Evolutionary conservation across 1,140 invertebrate genomes (phyloP).

Genomic region (Notospermus geniculatus): DNA sequence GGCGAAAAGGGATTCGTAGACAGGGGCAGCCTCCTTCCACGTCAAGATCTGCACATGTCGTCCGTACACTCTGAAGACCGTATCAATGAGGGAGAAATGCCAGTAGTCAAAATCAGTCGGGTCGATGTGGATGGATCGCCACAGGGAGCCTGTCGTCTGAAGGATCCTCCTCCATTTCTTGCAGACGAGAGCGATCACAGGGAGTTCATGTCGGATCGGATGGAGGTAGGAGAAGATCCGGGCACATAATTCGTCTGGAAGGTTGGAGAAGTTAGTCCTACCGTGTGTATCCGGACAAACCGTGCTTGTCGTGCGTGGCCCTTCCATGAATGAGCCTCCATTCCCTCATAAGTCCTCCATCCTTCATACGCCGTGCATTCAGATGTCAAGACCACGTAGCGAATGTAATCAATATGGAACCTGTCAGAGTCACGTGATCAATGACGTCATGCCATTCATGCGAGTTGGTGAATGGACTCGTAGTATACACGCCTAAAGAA

Average conservation of each 20-base stretch:
- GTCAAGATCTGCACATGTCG: slow-evolving; percentile 39
- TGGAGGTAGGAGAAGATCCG: slow-evolving; percentile 40
- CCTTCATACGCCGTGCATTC: too few species aligned
- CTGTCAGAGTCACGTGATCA: too few species aligned
- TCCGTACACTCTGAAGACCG: slow-evolving; percentile 41
- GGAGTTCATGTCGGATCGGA: slow-evolving; percentile 37
- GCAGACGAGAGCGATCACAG: slow-evolving; percentile 36
- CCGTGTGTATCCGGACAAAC: too few species aligned
- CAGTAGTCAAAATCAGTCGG: slow-evolving; percentile 30
- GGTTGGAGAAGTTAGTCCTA: too few species aligned
- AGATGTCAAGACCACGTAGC: too few species aligned
- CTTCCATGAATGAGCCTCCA: too few species aligned
- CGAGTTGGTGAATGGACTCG: too few species aligned
- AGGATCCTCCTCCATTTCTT: slow-evolving; percentile 39
- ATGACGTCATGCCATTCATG: too few species aligned
- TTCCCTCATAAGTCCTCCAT: too few species aligned
- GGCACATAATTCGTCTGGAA: slow-evolving; percentile 36
- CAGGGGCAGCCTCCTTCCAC: slow-evolving; percentile 41
- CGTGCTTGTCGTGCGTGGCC: too few species aligned
- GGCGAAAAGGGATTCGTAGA: slow-evolving; percentile 42
- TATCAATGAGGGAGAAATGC: slow-evolving; percentile 39
- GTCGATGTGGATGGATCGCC: slow-evolving; percentile 38
- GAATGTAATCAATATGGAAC: too few species aligned
- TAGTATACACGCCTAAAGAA: too few species aligned
- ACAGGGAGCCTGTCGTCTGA: slow-evolving; percentile 32